Conservation (phyloP, 2,797 vertebrate genomes). For the Etheostoma nigrum region DNA sequence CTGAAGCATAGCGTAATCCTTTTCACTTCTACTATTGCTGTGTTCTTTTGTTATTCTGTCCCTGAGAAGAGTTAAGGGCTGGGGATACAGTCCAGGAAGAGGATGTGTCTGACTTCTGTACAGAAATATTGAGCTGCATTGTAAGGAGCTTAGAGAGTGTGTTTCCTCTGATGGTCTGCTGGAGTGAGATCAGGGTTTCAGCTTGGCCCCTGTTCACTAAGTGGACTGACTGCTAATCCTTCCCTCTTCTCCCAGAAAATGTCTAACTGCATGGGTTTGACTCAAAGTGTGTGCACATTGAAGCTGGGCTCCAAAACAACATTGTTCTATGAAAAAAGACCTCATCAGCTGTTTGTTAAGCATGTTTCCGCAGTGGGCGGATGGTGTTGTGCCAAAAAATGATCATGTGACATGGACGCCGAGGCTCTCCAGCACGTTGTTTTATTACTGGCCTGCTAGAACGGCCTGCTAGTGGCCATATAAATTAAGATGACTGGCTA, state of each 20-base stretch:
- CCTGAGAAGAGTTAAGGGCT: constrained; percentile 28
- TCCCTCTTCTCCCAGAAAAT: constrained; percentile 12
- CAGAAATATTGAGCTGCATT: constrained; percentile 36
- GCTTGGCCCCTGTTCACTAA: constrained; percentile 17
- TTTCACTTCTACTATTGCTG: background rate
- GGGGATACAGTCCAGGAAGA: constrained; percentile 18
- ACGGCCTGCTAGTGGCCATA: too few species aligned
- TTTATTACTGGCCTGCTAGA: too few species aligned
- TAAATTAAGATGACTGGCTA: too few species aligned
- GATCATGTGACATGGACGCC: too few species aligned
- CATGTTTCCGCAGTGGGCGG: too few species aligned
- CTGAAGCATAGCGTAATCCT: constrained; percentile 18
- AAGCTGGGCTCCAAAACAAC: background rate
- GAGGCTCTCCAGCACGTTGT: too few species aligned
- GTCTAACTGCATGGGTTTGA: constrained; percentile 1
- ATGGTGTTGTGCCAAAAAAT: too few species aligned
- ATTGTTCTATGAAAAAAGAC: too few species aligned
- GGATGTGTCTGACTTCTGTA: constrained; percentile 8
- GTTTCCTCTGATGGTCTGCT: constrained; percentile 43
- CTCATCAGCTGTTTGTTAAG: too few species aligned
- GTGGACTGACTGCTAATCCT: constrained; percentile 34
- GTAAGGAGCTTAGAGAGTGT: constrained; percentile 52
- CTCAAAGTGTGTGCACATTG: background rate
- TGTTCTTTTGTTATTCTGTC: background rate
- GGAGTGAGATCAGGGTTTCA: constrained; percentile 29